Evolutionary conservation across 2,888 invertebrate genomes (phyloP), one percentile per base, ranked within the genome.

Genomic region (Meandrusa payeni): DNA sequence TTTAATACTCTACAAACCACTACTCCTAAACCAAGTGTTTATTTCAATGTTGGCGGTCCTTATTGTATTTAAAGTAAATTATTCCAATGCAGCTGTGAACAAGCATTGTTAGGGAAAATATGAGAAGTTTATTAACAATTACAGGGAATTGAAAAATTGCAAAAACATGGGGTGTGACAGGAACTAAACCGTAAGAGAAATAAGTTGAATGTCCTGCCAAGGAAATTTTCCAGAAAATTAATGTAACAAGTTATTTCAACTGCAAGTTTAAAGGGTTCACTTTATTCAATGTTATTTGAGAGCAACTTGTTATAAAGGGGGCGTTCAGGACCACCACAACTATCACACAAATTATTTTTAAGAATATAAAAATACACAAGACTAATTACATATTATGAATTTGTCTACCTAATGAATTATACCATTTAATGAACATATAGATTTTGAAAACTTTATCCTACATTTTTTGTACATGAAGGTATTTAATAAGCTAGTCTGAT

Each of bases 31-130:
- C 61, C 62, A 59, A 66, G 61, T 63, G 61, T 61, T 64, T 63
- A 66, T 67, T 72, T 62, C 54, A 54, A 67, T 66, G 70, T 68
- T 74, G 81, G 69, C 69, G 73, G 74, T 82, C 81, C 82, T 62
- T 67, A 17, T 57, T 71, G 61, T 64, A 54, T 67, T 57, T 63
- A 51, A 67, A 68, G 68, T 62, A 71, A 76, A 81, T 80, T 82
- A 85, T 83, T 86, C 85, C 86, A 86, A 85, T 83, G 86, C 86
- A 86, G 82, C 86, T 82, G 79, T 79, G 76, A 76, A 76, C 68
- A 61, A 68, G 64, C 66, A 58, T 65, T 52, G 76, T 83, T 85
- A 83, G 52, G 77, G 81, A 85, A 69, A 83, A 72, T n/a, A n/a
- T n/a, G n/a, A 87, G 85, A 72, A 59, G 62, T n/a, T 59, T 52